Base-by-base conservation (phyloP, 64 coral and sea anemone species). In the Montipora sp. region DNA sequence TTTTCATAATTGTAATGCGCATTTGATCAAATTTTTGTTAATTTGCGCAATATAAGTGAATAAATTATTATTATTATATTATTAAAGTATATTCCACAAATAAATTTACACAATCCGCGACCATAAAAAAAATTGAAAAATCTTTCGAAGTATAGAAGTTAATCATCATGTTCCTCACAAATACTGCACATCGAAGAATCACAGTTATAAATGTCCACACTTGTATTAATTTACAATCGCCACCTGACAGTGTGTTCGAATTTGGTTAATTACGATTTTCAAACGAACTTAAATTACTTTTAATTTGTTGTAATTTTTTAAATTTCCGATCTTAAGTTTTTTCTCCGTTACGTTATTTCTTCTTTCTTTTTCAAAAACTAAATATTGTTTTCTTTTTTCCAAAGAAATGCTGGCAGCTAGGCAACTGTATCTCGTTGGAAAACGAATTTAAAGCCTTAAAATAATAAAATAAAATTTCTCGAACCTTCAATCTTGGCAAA, bases 41-140 rank as follows among this genome's bases (percentile, higher is more conserved):
- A n/a, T n/a, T n/a, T n/a, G n/a, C n/a, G n/a, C n/a, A n/a, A n/a
- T n/a, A n/a, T n/a, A n/a, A n/a, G n/a, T n/a, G n/a, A n/a, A n/a
- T n/a, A n/a, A n/a, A n/a, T n/a, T n/a, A n/a, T n/a, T n/a, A n/a
- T n/a, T n/a, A n/a, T n/a, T n/a, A n/a, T n/a, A n/a, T n/a, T n/a
- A n/a, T n/a, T n/a, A n/a, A n/a, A n/a, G n/a, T n/a, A n/a, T 85
- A 85, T 85, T 49, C 46, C 75, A 77, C 14, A 49, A 5, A 77
- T 49, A 19, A 70, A 19, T 70, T 49, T 16, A n/a, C 46, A 24
- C 82, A 83, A 11, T 47, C 20, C 14, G 20, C 22, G 23, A 5
- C 27, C 3, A 19, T 11, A 77, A 2, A 83, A 27, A 47, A 83
- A 20, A 48, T 71, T 50, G 16, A 43, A 85, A 45, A 51, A 36